phyloP scores from a whole-genome alignment of 2,888 invertebrate genomes.

The Poecilus cupreus region DNA sequence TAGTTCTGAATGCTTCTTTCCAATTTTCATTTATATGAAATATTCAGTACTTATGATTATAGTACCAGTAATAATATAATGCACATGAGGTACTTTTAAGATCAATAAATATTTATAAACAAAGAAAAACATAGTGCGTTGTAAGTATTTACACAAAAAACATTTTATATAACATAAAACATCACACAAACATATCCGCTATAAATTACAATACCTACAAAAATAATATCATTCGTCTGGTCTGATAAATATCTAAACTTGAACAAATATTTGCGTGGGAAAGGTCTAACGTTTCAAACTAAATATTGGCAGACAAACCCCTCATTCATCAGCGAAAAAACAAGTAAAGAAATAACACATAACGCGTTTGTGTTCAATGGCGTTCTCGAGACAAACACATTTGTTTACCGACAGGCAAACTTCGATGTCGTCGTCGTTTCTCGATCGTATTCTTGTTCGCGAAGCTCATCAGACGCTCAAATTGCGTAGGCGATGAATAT shows the following conservation, averaged over 20 bases:
- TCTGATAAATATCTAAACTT: conserved; percentile 16
- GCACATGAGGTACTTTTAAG: no score
- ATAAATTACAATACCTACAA: neutral
- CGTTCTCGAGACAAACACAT: conserved; percentile 14
- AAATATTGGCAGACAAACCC: conserved; percentile 9
- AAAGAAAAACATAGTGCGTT: no score
- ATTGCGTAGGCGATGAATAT: conserved; percentile 23
- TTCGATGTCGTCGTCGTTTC: neutral
- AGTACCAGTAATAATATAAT: no score
- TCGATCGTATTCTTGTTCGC: neutral
- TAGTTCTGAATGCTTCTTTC: no score
- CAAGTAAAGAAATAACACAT: conserved; percentile 15
- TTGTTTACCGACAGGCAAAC: conserved; percentile 17
- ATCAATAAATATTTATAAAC: no score
- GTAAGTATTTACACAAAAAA: no score
- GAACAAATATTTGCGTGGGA: neutral
- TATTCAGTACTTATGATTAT: no score
- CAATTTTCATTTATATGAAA: no score
- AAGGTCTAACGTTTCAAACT: neutral
- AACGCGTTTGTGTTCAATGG: neutral
- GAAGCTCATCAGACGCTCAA: conserved; percentile 29
- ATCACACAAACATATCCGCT: neutral
- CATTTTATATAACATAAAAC: no score
- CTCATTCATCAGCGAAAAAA: conserved; percentile 19
- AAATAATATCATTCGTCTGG: neutral